A percentile compares a stretch with the other conserved stretches of the same genome.
Conservation (phyloP, 2,888 invertebrate genomes). For the Deilephila porcellus region DNA sequence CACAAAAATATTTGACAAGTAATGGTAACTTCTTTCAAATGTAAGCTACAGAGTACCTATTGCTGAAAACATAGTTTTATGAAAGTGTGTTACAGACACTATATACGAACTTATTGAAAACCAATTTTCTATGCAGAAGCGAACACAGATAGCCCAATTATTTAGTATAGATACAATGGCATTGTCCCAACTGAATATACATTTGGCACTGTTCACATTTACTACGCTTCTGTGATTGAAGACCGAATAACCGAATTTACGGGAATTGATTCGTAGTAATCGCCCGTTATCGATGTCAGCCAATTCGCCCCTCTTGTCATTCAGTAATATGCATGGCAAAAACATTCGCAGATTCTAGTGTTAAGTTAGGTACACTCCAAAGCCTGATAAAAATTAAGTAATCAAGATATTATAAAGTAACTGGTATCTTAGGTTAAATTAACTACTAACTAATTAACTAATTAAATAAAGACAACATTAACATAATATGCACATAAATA, state of each 20-base stretch:
- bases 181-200: neutral
- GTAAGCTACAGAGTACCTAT: too few species aligned
- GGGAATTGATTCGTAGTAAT: conserved; percentile 24
- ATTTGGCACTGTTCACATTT: conserved; percentile 18
- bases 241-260: conserved; percentile 27
- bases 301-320: conserved; percentile 12
- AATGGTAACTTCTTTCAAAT: too few species aligned
- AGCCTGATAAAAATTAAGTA: too few species aligned
- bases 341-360: neutral
- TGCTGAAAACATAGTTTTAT: too few species aligned
- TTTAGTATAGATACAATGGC: neutral
- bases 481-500: too few species aligned
- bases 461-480: too few species aligned
- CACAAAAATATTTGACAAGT: too few species aligned
- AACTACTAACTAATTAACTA: too few species aligned
- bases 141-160: neutral
- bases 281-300: neutral
- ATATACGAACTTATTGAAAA: neutral
- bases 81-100: too few species aligned
- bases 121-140: neutral
- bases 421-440: too few species aligned
- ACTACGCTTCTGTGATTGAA: conserved; percentile 28
- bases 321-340: neutral
- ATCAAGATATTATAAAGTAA: too few species aligned
- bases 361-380: too few species aligned